Evolutionary conservation across 2,797 vertebrate species (phyloP), one percentile per base, ranked within the genome.

Genomic region (Galagoides demidoff): DNA sequence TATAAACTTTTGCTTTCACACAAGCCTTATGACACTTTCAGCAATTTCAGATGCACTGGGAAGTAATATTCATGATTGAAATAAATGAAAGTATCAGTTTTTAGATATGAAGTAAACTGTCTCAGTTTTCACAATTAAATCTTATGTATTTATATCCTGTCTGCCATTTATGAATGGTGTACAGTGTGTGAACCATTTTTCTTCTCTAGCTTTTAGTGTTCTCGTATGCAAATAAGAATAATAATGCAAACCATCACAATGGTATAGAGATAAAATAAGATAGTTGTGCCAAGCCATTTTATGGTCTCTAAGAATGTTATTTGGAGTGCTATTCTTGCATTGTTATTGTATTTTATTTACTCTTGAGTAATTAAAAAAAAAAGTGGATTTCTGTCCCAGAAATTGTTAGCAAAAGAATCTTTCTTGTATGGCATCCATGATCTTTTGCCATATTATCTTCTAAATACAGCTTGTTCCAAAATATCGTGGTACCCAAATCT

Each of bases 171-270:
- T 25, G 34, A 55, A 39, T 4, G 17, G 43, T 20, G 1, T 55
- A 71, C 9, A 43, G 77, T 94, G 81, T 64, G 31, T 92, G 55
- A 94, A 79, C 68, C 78, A 57, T 4, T 86, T 94, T 52, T 63
- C 19, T 61, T 76, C 17, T 89, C 82, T 87, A 27, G 14, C 23
- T 95, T 64, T 29, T 29, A 66, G 61, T 43, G 9, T 59, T 66
- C 63, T 91, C 10, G n/a, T 19, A 22, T 39, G 29, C 37, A 83
- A 43, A 82, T 68, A 55, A 78, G 25, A 79, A 64, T 90, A 61
- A 83, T 39, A 95, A 73, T 25, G 27, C 64, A 87, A 94, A 73
- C 17, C 4, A 88, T 3, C 19, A 57, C 20, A 22, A 85, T 49
- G 7, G 39, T 78, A 83, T 25, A 71, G 79, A 90, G 27, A 81